Base-by-base conservation (phyloP, 2,888 invertebrate species). In the Nomada lathburiana region DNA sequence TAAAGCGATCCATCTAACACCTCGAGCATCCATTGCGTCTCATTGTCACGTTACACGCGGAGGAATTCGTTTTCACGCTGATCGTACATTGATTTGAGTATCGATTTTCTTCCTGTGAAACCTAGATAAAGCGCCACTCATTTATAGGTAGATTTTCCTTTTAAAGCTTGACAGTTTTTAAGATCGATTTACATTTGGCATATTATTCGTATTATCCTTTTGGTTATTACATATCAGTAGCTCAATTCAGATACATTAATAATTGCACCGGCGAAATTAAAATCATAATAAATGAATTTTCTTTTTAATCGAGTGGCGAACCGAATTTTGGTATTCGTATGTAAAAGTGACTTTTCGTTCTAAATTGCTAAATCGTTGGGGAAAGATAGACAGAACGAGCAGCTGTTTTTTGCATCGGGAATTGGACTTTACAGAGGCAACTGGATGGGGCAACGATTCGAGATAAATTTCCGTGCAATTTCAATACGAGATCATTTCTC, bases 381-480 rank as follows among this genome's bases (percentile, higher is more conserved):
- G 20, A 57, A 23, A 29, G 9, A 16, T 71, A 44, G 42, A 10
- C 13, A 7, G 2, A 18, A 7, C 55, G 47, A 20, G n/a, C 13
- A 44, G 47, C 55, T 75, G 59, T 44, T 53, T 73, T 76, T 76
- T 77, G 70, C 76, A 53, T 72, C 55, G 68, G 36, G 71, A 26
- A 18, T 52, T 26, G 36, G 59, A 77, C 47, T 82, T 67, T 64
- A 10, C 18, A 64, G 62, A 53, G 55, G 70, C 73, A 70, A 67
- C 77, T 60, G 70, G 13, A 59, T 26, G 70, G 18, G 9, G 59
- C 0, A 13, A 47, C 67, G 73, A 74, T 82, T 77, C 71, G 50
- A 74, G 74, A 53, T 76, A 80, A 85, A 87, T 85, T 85, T 86
- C 88, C 85, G 82, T 77, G 74, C 76, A 83, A 88, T 89, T 89